Conservation (phyloP, 2,888 invertebrate genomes). For the Dendrolimus pini region DNA sequence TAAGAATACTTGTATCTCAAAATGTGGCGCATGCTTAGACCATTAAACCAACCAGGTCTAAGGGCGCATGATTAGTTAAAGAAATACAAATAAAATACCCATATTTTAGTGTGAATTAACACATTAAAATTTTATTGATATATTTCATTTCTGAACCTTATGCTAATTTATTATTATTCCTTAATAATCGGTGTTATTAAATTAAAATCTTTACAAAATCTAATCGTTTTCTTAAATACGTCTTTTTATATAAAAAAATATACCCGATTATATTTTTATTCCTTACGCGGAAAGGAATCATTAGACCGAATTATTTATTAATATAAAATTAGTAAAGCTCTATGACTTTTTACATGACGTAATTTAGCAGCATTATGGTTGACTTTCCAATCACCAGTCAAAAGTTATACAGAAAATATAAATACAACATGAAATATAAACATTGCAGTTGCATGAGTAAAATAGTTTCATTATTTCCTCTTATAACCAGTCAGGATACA, state of each 20-base stretch:
- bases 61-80: not conserved
- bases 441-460: too few relatives aligned
- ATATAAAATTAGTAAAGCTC: conserved; percentile 70
- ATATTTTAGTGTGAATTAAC: conserved; percentile 57
- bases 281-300: conserved; percentile 48
- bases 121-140: conserved; percentile 60
- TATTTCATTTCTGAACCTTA: conserved; percentile 47
- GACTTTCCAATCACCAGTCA: conserved; percentile 19
- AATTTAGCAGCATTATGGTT: conserved; percentile 29
- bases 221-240: conserved; percentile 32
- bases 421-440: too few relatives aligned
- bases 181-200: conserved; percentile 35
- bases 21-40: not conserved
- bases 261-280: conserved; percentile 28
- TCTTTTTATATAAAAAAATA: not conserved
- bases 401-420: conserved; percentile 5
- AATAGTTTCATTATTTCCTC: too few relatives aligned
- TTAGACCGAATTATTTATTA: conserved; percentile 24
- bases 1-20: too few relatives aligned
- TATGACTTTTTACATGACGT: conserved; percentile 67
- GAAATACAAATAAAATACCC: conserved; percentile 25
- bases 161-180: conserved; percentile 37
- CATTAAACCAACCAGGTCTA: too few relatives aligned
- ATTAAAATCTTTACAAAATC: conserved; percentile 16
- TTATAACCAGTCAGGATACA: too few relatives aligned